Percentiles rank a stretch among this genome's conserved stretches.
These are phyloP conservation scores for Megathymus violae DNA, from an alignment of 1,140 invertebrate genomes.

Conservation along the genomic window DNA sequence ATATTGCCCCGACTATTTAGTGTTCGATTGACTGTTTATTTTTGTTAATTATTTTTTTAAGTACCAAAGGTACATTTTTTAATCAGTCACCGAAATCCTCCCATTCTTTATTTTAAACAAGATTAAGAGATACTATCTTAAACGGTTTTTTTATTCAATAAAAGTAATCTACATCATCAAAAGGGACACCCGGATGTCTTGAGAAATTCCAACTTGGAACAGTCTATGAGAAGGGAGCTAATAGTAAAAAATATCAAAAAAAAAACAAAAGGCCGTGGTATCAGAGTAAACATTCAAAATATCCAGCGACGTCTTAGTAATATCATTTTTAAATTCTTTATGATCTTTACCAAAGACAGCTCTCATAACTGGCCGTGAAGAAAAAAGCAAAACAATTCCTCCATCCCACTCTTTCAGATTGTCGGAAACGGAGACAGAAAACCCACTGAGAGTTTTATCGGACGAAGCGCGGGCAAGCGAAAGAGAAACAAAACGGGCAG, in stretches of 20 bases:
- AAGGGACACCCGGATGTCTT: conserved; percentile 49
- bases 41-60: too few relatives aligned
- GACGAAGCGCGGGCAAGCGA: conserved; percentile 46
- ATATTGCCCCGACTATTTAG: too few relatives aligned
- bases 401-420: conserved; percentile 40
- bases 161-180: conserved; percentile 47
- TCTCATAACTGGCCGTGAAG: conserved; percentile 54
- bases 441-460: conserved; percentile 41
- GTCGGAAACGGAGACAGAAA: conserved; percentile 35
- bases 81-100: conserved; percentile 38
- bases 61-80: too few relatives aligned
- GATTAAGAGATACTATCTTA: conserved; percentile 47
- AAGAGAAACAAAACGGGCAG: conserved; percentile 64
- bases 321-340: conserved; percentile 72
- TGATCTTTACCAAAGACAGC: conserved; percentile 55
- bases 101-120: conserved; percentile 53
- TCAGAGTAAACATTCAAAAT: conserved; percentile 66
- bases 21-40: too few relatives aligned
- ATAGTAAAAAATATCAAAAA: conserved; percentile 42
- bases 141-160: conserved; percentile 48
- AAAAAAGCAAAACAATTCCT: conserved; percentile 38
- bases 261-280: conserved; percentile 36
- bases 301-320: conserved; percentile 53
- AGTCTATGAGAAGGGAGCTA: conserved; percentile 43
- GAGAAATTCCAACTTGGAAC: conserved; percentile 37